These are phyloP conservation scores for Cephus pygmeus DNA, from an alignment of 2,888 invertebrate species.

Conservation along the genomic window DNA sequence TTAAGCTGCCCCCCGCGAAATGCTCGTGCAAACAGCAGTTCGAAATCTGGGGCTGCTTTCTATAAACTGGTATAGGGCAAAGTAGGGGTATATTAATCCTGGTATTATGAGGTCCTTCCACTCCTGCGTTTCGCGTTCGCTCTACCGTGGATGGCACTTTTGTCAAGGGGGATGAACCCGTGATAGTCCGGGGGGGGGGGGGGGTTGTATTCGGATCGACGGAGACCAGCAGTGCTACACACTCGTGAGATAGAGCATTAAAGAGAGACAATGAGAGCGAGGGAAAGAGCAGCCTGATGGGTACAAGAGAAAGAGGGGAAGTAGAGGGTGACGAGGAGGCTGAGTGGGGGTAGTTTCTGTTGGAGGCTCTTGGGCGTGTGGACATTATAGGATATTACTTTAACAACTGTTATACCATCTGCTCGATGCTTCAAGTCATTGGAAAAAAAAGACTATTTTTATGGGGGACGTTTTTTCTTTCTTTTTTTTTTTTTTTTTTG, in stretches of 20 bases:
- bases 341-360: not conserved
- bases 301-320: not conserved
- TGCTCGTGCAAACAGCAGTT: constrained; percentile 19
- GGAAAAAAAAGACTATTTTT: not conserved
- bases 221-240: not conserved
- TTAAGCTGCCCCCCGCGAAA: not conserved
- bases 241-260: not conserved
- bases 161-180: not conserved
- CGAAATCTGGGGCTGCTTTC: constrained; percentile 42
- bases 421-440: not conserved
- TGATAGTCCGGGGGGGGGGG: not conserved
- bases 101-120: constrained; percentile 45
- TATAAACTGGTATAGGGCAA: constrained; percentile 49
- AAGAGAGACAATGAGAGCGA: not conserved
- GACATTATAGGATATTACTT: not conserved
- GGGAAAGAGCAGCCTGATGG: not conserved
- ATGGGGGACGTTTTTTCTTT: not conserved
- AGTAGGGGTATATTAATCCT: constrained; percentile 51
- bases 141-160: constrained; percentile 6
- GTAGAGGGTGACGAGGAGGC: not conserved
- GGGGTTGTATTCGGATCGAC: not conserved
- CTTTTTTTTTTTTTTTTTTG: not conserved
- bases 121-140: not conserved
- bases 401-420: not conserved
- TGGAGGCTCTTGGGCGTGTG: not conserved